Evolutionary conservation across 1,140 invertebrate genomes (phyloP).

Genomic region (Dinoponera quadriceps): DNA sequence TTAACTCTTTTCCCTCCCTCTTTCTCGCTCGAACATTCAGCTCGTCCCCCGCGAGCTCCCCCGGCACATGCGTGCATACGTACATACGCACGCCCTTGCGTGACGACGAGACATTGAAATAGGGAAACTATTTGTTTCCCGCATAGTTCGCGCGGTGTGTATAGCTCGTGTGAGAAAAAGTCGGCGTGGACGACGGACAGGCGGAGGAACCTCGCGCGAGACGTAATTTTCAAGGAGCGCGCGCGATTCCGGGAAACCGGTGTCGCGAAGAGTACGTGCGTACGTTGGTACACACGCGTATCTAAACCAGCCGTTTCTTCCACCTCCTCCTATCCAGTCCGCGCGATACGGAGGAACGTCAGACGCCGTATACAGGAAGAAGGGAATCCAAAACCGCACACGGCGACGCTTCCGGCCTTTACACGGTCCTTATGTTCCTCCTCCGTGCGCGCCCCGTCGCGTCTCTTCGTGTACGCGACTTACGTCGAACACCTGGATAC

Average conservation of each 20-base stretch:
- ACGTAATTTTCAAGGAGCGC: slow-evolving; percentile 33
- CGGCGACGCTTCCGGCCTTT: slow-evolving; percentile 46
- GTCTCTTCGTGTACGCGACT: slow-evolving; percentile 22
- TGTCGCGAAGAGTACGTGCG: background rate
- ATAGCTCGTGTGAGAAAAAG: slow-evolving; percentile 38
- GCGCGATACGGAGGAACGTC: slow-evolving; percentile 13
- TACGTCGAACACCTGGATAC: slow-evolving; percentile 27
- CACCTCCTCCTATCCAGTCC: background rate
- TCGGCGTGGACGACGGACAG: background rate
- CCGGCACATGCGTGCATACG: no score
- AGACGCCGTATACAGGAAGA: slow-evolving; percentile 17
- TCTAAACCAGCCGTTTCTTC: background rate
- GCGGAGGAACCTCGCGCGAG: slow-evolving; percentile 26
- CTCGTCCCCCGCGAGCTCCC: background rate
- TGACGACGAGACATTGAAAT: slow-evolving; percentile 18
- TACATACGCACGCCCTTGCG: background rate
- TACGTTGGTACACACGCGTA: background rate
- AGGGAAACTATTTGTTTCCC: slow-evolving; percentile 28
- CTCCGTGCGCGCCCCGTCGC: slow-evolving; percentile 4
- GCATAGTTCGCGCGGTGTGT: background rate
- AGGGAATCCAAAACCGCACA: slow-evolving; percentile 54
- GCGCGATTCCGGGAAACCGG: slow-evolving; percentile 22
- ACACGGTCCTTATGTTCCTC: slow-evolving; percentile 31
- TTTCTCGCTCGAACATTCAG: slow-evolving; percentile 14
- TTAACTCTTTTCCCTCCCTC: no score